Conservation (phyloP, 1,140 invertebrate species). For the Drosophila suzukii region DNA sequence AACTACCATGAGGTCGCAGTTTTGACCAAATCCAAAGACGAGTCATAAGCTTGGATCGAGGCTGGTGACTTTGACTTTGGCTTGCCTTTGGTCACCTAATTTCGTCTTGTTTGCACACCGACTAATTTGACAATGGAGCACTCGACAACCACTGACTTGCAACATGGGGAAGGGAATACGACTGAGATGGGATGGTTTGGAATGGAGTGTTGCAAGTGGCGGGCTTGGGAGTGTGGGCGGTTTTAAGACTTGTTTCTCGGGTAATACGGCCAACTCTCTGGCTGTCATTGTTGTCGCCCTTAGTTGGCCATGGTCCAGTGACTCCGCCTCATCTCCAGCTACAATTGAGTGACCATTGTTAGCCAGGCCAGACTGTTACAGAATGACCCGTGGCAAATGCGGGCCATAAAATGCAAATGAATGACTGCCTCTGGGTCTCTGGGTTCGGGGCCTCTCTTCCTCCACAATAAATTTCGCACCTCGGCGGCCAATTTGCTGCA, state of each 20-base stretch:
- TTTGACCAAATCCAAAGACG: slow-evolving; percentile 49
- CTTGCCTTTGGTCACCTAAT: slow-evolving; percentile 76
- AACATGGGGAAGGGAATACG: slow-evolving; percentile 43
- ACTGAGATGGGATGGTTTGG: slow-evolving; percentile 34
- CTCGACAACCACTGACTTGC: slow-evolving; percentile 48
- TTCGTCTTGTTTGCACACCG: slow-evolving; percentile 66
- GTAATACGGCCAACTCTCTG: slow-evolving; percentile 26
- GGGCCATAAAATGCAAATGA: slow-evolving; percentile 80
- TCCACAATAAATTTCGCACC: slow-evolving; percentile 61
- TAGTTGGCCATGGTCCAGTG: slow-evolving; percentile 74
- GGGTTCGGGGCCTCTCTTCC: slow-evolving; percentile 3
- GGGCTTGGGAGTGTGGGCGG: slow-evolving; percentile 19
- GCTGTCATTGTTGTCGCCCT: slow-evolving; percentile 74
- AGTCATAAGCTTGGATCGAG: slow-evolving; percentile 37
- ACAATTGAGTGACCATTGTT: slow-evolving; percentile 79
- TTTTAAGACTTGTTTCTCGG: slow-evolving; percentile 21
- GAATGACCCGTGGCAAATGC: slow-evolving; percentile 82
- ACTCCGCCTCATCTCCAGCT: slow-evolving; percentile 55
- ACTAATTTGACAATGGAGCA: slow-evolving; percentile 74
- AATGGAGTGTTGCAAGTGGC: slow-evolving; percentile 63
- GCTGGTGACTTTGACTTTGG: slow-evolving; percentile 69
- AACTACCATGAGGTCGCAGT: slow-evolving; percentile 30
- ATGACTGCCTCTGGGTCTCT: slow-evolving; percentile 41
- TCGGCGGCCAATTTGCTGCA: slow-evolving; percentile 69
- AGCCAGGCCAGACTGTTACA: slow-evolving; percentile 67